phyloP scores from a whole-genome alignment of 2,888 invertebrate species.

The Aproaerema taeniolella region DNA sequence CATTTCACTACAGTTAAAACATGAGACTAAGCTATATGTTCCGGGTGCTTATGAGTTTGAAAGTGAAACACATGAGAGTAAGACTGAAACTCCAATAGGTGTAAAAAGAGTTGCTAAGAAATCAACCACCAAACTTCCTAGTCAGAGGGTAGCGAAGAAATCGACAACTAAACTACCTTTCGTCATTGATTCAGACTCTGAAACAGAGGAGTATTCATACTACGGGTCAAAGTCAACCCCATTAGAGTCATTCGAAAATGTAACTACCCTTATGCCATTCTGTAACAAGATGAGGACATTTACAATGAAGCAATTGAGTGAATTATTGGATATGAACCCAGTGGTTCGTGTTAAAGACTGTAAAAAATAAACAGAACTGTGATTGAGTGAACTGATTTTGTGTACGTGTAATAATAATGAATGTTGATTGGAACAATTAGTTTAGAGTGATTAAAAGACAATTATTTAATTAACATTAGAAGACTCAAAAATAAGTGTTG shows the following conservation, averaged over 20 bases:
- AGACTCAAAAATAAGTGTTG: background rate
- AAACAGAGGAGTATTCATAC: conserved; percentile 47
- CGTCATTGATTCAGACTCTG: conserved; percentile 12
- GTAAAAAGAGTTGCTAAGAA: conserved; percentile 41
- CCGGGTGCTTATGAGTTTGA: conserved; percentile 6
- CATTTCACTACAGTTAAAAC: conserved; percentile 26
- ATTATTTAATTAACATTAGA: no score
- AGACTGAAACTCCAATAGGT: background rate
- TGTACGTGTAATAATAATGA: background rate
- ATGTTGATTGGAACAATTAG: background rate
- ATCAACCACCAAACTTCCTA: conserved; percentile 51
- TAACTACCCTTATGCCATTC: conserved; percentile 72
- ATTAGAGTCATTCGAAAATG: conserved; percentile 48
- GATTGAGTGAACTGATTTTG: conserved; percentile 5
- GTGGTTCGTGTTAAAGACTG: conserved; percentile 57
- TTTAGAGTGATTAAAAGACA: no score
- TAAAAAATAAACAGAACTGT: conserved; percentile 18
- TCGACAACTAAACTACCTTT: conserved; percentile 67
- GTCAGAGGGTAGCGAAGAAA: conserved; percentile 50
- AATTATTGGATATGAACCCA: conserved; percentile 71
- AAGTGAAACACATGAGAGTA: background rate
- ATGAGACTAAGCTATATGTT: conserved; percentile 19
- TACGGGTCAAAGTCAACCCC: conserved; percentile 62
- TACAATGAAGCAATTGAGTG: conserved; percentile 67
- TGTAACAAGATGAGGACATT: conserved; percentile 63